Base-by-base conservation (phyloP, 2,888 invertebrate genomes). In the Drosophila fungiperda region DNA sequence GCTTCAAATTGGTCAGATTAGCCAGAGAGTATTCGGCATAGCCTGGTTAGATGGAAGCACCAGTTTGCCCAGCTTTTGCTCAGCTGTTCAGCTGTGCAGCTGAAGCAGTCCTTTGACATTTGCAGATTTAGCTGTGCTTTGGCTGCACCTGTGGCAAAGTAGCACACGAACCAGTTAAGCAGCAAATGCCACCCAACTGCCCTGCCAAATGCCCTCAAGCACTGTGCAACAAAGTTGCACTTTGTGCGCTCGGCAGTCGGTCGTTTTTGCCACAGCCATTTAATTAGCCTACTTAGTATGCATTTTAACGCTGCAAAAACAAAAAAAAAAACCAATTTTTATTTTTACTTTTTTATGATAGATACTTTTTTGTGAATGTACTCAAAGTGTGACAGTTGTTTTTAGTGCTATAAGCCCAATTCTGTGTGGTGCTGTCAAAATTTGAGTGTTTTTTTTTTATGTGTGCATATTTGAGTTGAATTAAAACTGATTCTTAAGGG, bases 1-100 rank as follows among this genome's bases (percentile, higher is more conserved):
- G 83, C 90, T 76, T 83, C 76, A 89, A 89, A 89, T 87, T 89
- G 90, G 80, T 82, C 83, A 82, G 83, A 86, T 86, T 89, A 89
- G 88, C 86, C 73, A 12, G 72, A 52, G 73, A 55, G 60, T 72
- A 70, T 83, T 84, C 65, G 87, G 84, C 73, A 78, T 63, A 35
- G 80, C 59, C 59, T 78, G 40, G 52, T 70, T 58, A 69, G 42
- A 40, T 26, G 1, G 15, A 15, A 23, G 32, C 45, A 12, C 54
- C 42, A 61, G 35, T 50, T 50, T 5, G 9, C 29, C 45, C 40
- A 62, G 40, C 15, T 45, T 48, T 40, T 54, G 54, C 80, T 54
- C 63, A 50, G 57, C 57, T 76, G 48, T 7, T 36, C 36, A 36
- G 36, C 36, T 55, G 53, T 73, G 52, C 63, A 48, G 54, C 57